Percentiles rank a stretch among this genome's conserved stretches.
Conservation (phyloP, 2,888 invertebrate species). For the Netelia inedita region DNA sequence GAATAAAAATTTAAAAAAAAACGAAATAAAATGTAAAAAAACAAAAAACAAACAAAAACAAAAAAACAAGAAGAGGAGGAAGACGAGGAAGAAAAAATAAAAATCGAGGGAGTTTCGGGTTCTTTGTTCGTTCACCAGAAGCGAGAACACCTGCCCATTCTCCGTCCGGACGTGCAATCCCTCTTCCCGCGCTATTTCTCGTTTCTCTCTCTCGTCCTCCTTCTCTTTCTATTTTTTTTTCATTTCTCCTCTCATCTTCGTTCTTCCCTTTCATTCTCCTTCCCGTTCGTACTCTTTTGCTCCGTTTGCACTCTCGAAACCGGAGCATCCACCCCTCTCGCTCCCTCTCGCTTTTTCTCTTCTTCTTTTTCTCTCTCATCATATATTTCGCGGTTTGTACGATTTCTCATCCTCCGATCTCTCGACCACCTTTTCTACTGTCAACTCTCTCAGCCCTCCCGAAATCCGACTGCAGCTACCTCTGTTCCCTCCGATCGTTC, state of each 20-base stretch:
- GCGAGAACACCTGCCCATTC: slow-evolving; percentile 78
- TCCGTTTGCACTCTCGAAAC: slow-evolving; percentile 40
- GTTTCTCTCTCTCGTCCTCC: slow-evolving; percentile 11
- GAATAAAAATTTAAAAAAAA: no score
- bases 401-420: not conserved
- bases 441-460: slow-evolving; percentile 14
- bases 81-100: slow-evolving; percentile 27
- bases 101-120: slow-evolving; percentile 61
- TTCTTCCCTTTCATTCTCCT: slow-evolving; percentile 16
- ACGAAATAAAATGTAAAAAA: not conserved
- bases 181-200: slow-evolving; percentile 24
- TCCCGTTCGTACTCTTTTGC: slow-evolving; percentile 22
- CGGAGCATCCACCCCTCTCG: slow-evolving; percentile 19
- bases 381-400: slow-evolving; percentile 25
- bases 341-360: slow-evolving; percentile 34
- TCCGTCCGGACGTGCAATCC: slow-evolving; percentile 72
- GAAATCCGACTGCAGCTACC: slow-evolving; percentile 22
- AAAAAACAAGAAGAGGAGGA: not conserved
- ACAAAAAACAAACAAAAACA: slow-evolving; percentile 1
- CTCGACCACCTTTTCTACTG: slow-evolving; percentile 3
- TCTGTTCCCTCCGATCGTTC: not conserved
- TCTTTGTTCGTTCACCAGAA: slow-evolving; percentile 75
- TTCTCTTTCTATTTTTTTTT: slow-evolving; percentile 17
- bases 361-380: slow-evolving; percentile 29
- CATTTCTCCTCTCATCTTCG: slow-evolving; percentile 36